Evolutionary conservation across 2,888 invertebrate genomes (phyloP).

Genomic region (Griposia aprilina): DNA sequence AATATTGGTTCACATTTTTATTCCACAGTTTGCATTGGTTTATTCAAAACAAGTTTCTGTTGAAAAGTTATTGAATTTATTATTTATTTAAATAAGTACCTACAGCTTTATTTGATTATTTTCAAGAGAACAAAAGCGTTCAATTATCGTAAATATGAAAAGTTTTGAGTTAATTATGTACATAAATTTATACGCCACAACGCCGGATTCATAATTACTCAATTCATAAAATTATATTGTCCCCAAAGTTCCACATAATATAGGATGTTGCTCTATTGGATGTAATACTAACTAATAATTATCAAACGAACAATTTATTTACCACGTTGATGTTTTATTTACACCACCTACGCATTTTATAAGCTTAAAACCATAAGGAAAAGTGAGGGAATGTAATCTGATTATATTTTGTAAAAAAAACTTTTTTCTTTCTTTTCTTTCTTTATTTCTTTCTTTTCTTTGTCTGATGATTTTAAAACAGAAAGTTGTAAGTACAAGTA

Average conservation of each 20-base stretch:
- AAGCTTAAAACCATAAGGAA: neutral
- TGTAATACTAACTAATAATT: slow-evolving; percentile 19
- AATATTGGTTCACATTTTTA: slow-evolving; percentile 3
- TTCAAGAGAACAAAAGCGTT: slow-evolving; percentile 36
- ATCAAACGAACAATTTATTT: slow-evolving; percentile 5
- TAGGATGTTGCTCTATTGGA: slow-evolving; percentile 28
- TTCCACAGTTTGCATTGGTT: neutral
- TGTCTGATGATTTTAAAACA: neutral
- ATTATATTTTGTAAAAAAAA: too few relatives aligned
- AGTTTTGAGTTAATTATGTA: slow-evolving; percentile 53
- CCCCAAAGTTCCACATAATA: slow-evolving; percentile 43
- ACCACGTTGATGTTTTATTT: neutral
- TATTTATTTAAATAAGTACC: slow-evolving; percentile 3
- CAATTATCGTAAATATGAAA: slow-evolving; percentile 50
- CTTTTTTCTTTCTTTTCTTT: too few relatives aligned
- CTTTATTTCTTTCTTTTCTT: too few relatives aligned
- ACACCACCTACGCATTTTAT: neutral
- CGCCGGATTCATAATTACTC: slow-evolving; percentile 48
- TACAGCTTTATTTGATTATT: slow-evolving; percentile 25
- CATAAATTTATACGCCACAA: slow-evolving; percentile 53
- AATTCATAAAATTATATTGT: slow-evolving; percentile 51
- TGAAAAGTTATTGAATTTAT: slow-evolving; percentile 14
- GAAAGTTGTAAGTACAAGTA: too few relatives aligned
- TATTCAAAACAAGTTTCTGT: neutral
- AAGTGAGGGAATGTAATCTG: neutral